Conservation (phyloP, 2,113 vertebrate genomes). For the Ibidorhyncha struthersii region DNA sequence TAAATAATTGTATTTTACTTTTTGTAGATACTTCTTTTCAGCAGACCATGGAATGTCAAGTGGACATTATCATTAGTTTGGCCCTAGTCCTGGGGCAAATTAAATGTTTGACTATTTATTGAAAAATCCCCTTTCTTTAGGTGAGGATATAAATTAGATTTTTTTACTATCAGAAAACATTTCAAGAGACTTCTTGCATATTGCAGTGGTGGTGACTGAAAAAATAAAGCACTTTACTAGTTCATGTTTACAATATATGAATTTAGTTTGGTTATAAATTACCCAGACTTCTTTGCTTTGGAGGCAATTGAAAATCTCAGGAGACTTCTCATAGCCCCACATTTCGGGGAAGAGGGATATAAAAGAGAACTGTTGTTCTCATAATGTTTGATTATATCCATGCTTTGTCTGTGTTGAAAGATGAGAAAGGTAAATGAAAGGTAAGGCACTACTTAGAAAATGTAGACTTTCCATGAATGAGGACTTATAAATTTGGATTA, state of each 20-base stretch:
- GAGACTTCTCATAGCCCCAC: background rate
- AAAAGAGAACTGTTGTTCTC: background rate
- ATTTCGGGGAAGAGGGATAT: background rate
- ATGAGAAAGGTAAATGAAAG: background rate
- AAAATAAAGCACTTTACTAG: background rate
- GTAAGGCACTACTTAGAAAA: background rate
- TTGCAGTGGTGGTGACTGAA: background rate
- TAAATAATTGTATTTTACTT: slow-evolving; percentile 30
- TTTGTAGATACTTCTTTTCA: background rate
- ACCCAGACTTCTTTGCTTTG: background rate
- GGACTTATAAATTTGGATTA: background rate
- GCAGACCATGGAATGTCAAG: slow-evolving; percentile 1
- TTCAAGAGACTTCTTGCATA: background rate
- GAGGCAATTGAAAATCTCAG: background rate
- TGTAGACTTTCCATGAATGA: fast-evolving
- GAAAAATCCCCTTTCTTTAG: background rate
- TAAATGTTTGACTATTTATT: slow-evolving; percentile 9
- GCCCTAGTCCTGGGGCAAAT: background rate
- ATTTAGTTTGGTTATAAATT: background rate
- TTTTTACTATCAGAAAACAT: background rate
- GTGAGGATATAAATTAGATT: background rate
- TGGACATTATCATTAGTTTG: slow-evolving; percentile 1
- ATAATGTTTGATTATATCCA: background rate
- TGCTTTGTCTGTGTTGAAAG: background rate
- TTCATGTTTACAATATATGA: background rate